These are phyloP conservation scores for Crematogaster levior DNA, from an alignment of 2,888 invertebrate species.

Conservation along the genomic window DNA sequence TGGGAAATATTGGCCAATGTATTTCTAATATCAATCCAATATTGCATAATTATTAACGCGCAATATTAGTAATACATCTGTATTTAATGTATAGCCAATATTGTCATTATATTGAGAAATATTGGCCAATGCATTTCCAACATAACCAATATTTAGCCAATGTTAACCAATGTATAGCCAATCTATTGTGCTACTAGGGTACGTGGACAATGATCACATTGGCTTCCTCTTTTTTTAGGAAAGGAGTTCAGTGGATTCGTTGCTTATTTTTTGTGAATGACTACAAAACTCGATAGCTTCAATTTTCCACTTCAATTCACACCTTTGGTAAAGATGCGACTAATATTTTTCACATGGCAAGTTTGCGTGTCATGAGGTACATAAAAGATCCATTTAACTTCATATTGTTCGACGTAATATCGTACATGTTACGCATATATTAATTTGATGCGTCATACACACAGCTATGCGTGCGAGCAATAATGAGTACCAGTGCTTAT, in stretches of 20 bases:
- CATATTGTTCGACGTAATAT: not conserved
- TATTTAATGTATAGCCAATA: no score
- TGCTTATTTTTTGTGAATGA: not conserved
- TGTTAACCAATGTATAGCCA: no score
- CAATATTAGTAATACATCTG: no score
- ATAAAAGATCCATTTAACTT: conserved; percentile 15
- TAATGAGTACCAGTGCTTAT: conserved; percentile 3
- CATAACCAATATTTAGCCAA: no score
- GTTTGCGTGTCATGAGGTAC: not conserved
- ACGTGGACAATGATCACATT: no score
- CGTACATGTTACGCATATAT: not conserved
- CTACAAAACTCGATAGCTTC: not conserved
- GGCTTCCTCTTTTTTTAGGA: not conserved
- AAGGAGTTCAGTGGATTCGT: not conserved
- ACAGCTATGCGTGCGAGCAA: not conserved
- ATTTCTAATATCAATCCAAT: no score
- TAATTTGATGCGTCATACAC: conserved; percentile 16
- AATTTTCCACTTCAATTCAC: not conserved
- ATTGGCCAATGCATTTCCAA: no score
- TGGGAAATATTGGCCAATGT: no score
- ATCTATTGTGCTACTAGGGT: no score
- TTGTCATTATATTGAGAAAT: no score
- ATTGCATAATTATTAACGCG: no score
- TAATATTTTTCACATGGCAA: not conserved
- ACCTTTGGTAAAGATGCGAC: not conserved